Evolutionary conservation across 2,888 invertebrate genomes (phyloP).

Genomic region (Dendrolimus pini): DNA sequence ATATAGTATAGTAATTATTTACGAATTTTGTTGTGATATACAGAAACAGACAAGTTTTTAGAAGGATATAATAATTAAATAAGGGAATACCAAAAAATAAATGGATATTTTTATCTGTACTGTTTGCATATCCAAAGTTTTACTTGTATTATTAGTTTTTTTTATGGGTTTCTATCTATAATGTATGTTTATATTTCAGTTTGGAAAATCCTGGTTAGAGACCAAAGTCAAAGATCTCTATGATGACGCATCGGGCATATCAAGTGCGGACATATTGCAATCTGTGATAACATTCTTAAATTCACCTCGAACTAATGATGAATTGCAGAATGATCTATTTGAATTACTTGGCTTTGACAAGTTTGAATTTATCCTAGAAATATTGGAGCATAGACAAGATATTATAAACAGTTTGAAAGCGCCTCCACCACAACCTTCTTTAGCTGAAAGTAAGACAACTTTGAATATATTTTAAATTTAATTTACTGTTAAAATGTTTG

Average conservation of each 20-base stretch:
- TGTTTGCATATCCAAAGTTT: too few relatives aligned
- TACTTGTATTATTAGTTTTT: too few relatives aligned
- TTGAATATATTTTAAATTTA: slow-evolving; percentile 1
- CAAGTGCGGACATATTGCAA: slow-evolving; percentile 76
- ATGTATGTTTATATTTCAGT: slow-evolving; percentile 42
- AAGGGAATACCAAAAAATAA: too few relatives aligned
- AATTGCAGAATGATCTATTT: slow-evolving; percentile 89
- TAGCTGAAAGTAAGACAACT: slow-evolving; percentile 48
- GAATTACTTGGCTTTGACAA: slow-evolving; percentile 93
- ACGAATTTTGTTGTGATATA: too few relatives aligned
- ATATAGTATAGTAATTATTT: too few relatives aligned
- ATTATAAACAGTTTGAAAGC: slow-evolving; percentile 59
- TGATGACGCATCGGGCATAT: slow-evolving; percentile 57
- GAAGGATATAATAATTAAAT: too few relatives aligned
- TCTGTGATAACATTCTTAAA: slow-evolving; percentile 78
- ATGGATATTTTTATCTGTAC: too few relatives aligned
- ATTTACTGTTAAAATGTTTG: background rate
- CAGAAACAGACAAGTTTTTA: too few relatives aligned
- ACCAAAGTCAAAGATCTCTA: slow-evolving; percentile 71
- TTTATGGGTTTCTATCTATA: too few relatives aligned
- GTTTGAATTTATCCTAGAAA: slow-evolving; percentile 83
- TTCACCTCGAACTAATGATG: slow-evolving; percentile 78
- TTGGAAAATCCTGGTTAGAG: slow-evolving; percentile 74
- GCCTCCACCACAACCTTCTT: slow-evolving; percentile 38
- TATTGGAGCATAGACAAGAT: slow-evolving; percentile 80